phyloP scores from a whole-genome alignment of 2,797 vertebrate genomes.

The Sus cebifrons region DNA sequence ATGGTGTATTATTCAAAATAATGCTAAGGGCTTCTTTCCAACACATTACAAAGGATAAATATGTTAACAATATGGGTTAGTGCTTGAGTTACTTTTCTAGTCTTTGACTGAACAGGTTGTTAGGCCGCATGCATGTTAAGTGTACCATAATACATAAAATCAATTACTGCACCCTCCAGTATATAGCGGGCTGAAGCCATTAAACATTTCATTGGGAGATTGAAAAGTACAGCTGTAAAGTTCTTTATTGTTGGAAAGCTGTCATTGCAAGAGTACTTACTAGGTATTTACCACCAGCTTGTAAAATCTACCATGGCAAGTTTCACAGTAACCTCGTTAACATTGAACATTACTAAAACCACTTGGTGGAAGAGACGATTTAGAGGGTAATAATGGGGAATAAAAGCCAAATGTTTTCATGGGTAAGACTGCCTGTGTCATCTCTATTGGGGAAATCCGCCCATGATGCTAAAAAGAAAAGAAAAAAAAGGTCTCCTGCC shows the following conservation, averaged over 20 bases:
- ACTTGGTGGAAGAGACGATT: background rate
- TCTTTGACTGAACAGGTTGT: slow-evolving; percentile 10
- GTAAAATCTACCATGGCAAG: slow-evolving; percentile 34
- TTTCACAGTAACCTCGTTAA: slow-evolving; percentile 35
- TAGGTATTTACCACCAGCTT: slow-evolving; percentile 56
- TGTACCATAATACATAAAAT: slow-evolving; percentile 54
- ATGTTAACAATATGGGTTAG: background rate
- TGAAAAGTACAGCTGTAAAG: slow-evolving; percentile 52
- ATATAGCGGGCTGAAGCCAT: background rate
- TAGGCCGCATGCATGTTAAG: background rate
- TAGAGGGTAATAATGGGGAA: background rate
- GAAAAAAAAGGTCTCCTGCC: background rate
- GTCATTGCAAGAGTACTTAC: background rate
- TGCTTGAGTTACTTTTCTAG: background rate
- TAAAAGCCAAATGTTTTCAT: slow-evolving; percentile 8
- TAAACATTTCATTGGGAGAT: slow-evolving; percentile 71
- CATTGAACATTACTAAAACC: background rate
- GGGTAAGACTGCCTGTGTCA: background rate
- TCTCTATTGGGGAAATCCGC: background rate
- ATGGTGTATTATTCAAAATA: background rate
- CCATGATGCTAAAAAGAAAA: background rate
- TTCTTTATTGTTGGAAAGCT: slow-evolving; percentile 36
- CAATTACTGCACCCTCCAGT: background rate
- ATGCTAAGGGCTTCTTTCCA: background rate
- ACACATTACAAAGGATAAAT: background rate